phyloP scores from a whole-genome alignment of 2,113 vertebrate species.

The Trinectes maculatus region DNA sequence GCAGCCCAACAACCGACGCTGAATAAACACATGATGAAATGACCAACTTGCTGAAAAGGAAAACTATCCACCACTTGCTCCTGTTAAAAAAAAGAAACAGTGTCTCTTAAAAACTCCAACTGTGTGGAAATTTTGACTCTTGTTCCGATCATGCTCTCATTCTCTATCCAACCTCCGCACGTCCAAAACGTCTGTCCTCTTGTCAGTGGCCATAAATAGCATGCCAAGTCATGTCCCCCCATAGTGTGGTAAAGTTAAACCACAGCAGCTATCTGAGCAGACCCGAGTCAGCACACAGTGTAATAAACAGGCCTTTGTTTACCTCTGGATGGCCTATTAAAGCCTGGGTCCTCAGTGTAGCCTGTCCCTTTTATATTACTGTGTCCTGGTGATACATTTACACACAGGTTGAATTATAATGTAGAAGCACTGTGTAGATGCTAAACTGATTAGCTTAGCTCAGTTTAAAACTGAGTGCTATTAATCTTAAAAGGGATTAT shows the following conservation, averaged over 20 bases:
- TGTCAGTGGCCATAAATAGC: conserved; percentile 66
- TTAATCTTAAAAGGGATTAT: too few species aligned
- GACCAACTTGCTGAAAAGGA: background rate
- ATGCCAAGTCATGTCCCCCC: conserved; percentile 35
- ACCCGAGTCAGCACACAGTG: background rate
- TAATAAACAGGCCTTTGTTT: conserved; percentile 59
- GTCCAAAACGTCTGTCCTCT: conserved; percentile 51
- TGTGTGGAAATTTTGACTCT: conserved; percentile 15
- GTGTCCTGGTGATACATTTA: conserved; percentile 2
- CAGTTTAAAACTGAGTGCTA: too few species aligned
- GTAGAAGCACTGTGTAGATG: background rate
- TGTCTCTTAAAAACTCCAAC: background rate
- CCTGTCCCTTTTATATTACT: background rate
- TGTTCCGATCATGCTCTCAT: conserved; percentile 10
- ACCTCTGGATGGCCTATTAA: background rate
- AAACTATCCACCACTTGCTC: conserved; percentile 8
- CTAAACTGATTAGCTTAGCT: background rate
- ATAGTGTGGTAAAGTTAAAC: conserved; percentile 39
- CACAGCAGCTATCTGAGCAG: conserved; percentile 1
- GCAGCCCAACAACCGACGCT: background rate
- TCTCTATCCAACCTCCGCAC: conserved; percentile 39
- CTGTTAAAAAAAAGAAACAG: too few species aligned
- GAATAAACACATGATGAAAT: background rate
- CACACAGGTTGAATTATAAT: background rate
- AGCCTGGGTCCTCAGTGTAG: background rate